Evolutionary conservation across 2,797 vertebrate genomes (phyloP).

Genomic region (Rhynchonycteris naso): DNA sequence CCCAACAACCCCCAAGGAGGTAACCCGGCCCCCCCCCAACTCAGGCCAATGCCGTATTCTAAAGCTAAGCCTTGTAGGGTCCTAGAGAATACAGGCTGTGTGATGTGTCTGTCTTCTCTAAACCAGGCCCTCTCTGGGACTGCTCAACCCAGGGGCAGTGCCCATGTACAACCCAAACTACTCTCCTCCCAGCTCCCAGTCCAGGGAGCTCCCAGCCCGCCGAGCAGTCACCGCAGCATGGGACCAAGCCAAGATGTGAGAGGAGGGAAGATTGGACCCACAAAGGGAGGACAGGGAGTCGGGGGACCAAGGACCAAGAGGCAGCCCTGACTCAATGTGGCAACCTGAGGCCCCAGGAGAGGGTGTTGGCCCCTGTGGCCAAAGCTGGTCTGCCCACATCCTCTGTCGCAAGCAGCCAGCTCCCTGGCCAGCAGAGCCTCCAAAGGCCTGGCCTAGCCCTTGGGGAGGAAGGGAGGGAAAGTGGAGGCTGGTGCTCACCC

Average conservation of each 20-base stretch:
- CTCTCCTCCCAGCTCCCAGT: not conserved
- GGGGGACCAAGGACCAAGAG: not conserved
- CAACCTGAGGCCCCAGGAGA: not conserved
- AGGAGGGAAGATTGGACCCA: too few species aligned
- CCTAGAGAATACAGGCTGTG: too few species aligned
- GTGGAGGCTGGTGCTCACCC: not conserved
- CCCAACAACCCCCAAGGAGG: not conserved
- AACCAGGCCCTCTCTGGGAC: not conserved
- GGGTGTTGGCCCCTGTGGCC: too few species aligned
- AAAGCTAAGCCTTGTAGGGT: not conserved
- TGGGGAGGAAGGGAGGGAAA: not conserved
- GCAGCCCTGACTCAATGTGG: not conserved
- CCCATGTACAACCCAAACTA: not conserved
- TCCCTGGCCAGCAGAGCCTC: not conserved
- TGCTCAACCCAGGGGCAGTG: not conserved
- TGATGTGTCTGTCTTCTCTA: not conserved
- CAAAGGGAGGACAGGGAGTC: too few species aligned
- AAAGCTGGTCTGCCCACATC: too few species aligned
- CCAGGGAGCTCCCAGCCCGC: too few species aligned
- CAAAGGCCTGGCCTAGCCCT: not conserved
- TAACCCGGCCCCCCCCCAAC: not conserved
- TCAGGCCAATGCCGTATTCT: rapidly evolving
- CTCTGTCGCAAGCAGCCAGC: not conserved
- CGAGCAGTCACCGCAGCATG: too few species aligned
- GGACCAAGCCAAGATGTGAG: not conserved